Evolutionary conservation across 2,888 invertebrate species (phyloP).

Genomic region (Tachystola acroxantha): DNA sequence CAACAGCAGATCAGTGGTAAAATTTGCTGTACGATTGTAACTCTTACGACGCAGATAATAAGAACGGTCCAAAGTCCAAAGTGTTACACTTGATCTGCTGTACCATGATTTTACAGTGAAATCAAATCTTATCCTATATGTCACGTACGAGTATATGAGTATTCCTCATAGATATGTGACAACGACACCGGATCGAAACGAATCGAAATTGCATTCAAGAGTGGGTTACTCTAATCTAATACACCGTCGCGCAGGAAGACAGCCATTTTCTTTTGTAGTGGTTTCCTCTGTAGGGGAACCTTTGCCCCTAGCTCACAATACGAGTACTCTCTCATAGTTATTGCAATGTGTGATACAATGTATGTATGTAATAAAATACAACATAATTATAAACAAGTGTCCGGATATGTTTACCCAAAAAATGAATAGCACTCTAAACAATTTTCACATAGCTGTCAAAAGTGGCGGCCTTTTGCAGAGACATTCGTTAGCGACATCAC

Average conservation of each 20-base stretch:
- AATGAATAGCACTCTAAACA: conserved; percentile 27
- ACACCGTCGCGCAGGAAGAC: conserved; percentile 31
- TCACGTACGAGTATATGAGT: too few species aligned
- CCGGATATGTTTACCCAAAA: conserved; percentile 23
- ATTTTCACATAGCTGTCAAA: conserved; percentile 56
- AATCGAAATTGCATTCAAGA: conserved; percentile 12
- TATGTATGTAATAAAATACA: background rate
- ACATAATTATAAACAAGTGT: conserved; percentile 15
- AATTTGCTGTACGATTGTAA: too few species aligned
- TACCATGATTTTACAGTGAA: too few species aligned
- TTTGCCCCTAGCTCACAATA: background rate
- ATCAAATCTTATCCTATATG: too few species aligned
- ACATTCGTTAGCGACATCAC: conserved; percentile 52
- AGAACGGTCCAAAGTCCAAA: too few species aligned
- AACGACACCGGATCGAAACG: conserved; percentile 9
- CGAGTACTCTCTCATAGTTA: too few species aligned
- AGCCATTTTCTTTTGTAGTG: conserved; percentile 28
- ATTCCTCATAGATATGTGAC: too few species aligned
- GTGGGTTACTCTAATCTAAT: conserved; percentile 23
- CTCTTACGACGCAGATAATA: too few species aligned
- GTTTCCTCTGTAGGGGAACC: conserved; percentile 18
- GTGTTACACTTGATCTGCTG: too few species aligned
- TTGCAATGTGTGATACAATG: too few species aligned
- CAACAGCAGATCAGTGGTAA: too few species aligned
- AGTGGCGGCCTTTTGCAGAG: conserved; percentile 40